A percentile compares a stretch with the other conserved stretches of the same genome.
Evolutionary conservation across 2,113 vertebrate genomes (phyloP).

Genomic region (Ochotona princeps): DNA sequence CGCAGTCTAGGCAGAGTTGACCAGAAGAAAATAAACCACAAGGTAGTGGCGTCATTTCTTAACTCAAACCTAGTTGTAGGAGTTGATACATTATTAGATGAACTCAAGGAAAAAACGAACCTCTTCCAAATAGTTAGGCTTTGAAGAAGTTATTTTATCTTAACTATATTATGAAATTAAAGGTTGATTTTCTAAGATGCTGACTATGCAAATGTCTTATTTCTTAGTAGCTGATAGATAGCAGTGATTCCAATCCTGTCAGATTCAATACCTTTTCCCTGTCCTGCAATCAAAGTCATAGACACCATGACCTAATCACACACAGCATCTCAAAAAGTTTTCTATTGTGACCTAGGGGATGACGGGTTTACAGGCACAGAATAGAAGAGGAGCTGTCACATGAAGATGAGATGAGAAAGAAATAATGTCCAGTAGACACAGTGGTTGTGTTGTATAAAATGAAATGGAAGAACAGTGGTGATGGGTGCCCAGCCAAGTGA

Average conservation of each 20-base stretch:
- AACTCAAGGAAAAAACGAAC: neutral
- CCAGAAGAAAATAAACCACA: neutral
- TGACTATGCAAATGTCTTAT: neutral
- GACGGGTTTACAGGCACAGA: neutral
- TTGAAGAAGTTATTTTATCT: constrained; percentile 6
- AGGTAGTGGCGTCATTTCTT: neutral
- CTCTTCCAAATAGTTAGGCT: neutral
- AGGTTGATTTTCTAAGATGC: neutral
- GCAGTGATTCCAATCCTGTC: neutral
- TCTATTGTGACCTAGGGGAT: neutral
- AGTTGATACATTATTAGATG: neutral
- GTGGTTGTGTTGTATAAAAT: neutral
- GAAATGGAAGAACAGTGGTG: neutral
- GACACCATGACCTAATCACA: neutral
- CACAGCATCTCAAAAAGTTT: neutral
- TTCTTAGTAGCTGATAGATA: no score
- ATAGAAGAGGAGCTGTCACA: neutral
- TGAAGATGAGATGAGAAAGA: no score
- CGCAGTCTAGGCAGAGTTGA: neutral
- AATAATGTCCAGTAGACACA: neutral
- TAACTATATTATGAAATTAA: neutral
- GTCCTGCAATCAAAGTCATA: neutral
- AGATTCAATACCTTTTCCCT: neutral
- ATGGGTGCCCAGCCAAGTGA: neutral
- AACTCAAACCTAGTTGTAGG: neutral